phyloP scores from a whole-genome alignment of 2,888 invertebrate species.

The Dione juno region DNA sequence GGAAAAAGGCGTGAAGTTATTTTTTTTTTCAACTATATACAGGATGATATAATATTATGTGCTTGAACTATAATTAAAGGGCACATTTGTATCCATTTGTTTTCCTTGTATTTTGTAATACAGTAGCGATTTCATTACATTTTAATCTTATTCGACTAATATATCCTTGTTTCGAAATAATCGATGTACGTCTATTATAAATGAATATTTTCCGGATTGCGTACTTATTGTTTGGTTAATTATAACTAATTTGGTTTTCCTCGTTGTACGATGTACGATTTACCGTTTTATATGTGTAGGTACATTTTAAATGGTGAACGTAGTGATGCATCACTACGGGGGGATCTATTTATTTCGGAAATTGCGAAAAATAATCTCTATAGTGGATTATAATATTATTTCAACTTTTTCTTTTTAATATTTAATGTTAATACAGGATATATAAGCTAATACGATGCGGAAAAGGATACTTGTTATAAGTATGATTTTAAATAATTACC shows the following conservation, averaged over 20 bases:
- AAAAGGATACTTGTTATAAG: no score
- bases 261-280: neutral
- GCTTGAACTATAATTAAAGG: slow-evolving; percentile 8
- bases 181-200: slow-evolving; percentile 27
- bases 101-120: slow-evolving; percentile 28
- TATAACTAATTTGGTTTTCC: slow-evolving; percentile 33
- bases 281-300: no score
- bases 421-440: no score
- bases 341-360: no score
- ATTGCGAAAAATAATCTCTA: no score
- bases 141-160: slow-evolving; percentile 14
- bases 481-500: no score
- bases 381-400: no score
- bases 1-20: neutral
- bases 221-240: slow-evolving; percentile 28
- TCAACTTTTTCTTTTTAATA: no score
- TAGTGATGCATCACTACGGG: no score
- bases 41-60: neutral
- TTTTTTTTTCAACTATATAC: neutral
- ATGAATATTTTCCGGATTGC: slow-evolving; percentile 24
- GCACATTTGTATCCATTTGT: neutral
- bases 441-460: no score
- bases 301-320: no score
- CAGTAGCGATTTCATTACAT: slow-evolving; percentile 1
- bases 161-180: slow-evolving; percentile 41